Evolutionary conservation across 2,888 invertebrate genomes (phyloP).

Genomic region (Neocrepidodera transversa): DNA sequence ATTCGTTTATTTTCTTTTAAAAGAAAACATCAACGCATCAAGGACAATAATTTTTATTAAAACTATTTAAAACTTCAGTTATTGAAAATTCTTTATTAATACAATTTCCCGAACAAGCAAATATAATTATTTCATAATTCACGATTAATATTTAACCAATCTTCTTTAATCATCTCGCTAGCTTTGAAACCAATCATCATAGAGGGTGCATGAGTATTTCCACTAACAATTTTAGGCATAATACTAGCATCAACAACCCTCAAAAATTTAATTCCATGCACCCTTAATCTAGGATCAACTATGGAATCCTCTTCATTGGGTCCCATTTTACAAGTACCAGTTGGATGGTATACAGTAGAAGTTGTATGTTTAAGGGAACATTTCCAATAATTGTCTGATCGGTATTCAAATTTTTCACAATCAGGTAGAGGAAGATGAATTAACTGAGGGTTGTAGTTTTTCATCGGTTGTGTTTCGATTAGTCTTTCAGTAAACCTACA

Average conservation of each 20-base stretch:
- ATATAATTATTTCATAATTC: too few species aligned
- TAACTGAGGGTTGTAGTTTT: slow-evolving; percentile 53
- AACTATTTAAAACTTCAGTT: too few species aligned
- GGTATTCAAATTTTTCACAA: slow-evolving; percentile 59
- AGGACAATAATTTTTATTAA: too few species aligned
- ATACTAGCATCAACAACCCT: slow-evolving; percentile 82
- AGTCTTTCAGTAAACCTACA: slow-evolving; percentile 55
- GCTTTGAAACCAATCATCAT: slow-evolving; percentile 63
- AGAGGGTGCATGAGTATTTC: slow-evolving; percentile 64
- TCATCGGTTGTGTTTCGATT: slow-evolving; percentile 58
- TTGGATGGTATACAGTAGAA: slow-evolving; percentile 49
- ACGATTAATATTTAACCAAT: too few species aligned
- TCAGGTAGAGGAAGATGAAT: slow-evolving; percentile 55
- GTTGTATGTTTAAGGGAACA: slow-evolving; percentile 57
- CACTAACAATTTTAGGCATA: slow-evolving; percentile 74
- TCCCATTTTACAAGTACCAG: slow-evolving; percentile 37
- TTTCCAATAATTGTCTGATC: slow-evolving; percentile 63
- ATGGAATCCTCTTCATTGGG: slow-evolving; percentile 66
- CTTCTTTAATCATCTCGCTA: slow-evolving; percentile 59
- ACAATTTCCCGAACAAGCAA: too few species aligned
- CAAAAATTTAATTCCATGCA: slow-evolving; percentile 71
- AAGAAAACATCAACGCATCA: too few species aligned
- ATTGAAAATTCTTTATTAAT: too few species aligned
- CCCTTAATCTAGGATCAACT: slow-evolving; percentile 69
- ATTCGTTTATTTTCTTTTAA: too few species aligned